Conservation (phyloP, 2,113 vertebrate species). For the Spermophilus dauricus region DNA sequence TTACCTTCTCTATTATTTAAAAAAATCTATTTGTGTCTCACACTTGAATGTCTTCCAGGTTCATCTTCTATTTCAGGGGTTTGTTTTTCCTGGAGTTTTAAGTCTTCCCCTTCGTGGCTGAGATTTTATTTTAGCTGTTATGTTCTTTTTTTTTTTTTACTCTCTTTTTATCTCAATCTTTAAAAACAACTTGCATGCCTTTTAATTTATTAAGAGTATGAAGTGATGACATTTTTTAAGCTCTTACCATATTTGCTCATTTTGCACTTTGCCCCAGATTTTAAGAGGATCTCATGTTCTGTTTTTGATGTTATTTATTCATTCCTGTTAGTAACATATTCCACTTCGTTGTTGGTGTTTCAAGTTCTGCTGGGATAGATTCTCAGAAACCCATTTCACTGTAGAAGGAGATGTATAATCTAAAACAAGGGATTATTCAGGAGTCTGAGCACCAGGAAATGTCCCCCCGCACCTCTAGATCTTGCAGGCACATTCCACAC, state of each 20-base stretch:
- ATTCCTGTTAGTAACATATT: background rate
- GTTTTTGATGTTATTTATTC: background rate
- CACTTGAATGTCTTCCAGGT: background rate
- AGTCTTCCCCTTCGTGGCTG: background rate
- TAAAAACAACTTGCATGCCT: background rate
- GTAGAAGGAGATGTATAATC: no score
- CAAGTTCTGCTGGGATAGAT: background rate
- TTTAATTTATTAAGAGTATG: conserved; percentile 48
- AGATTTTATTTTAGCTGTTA: conserved; percentile 55
- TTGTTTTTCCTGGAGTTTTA: background rate
- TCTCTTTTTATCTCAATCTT: background rate
- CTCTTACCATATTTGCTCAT: background rate
- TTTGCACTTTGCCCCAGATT: background rate
- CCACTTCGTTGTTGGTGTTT: background rate
- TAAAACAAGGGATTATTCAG: background rate
- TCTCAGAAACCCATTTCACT: background rate
- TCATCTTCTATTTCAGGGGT: background rate
- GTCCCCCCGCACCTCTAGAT: background rate
- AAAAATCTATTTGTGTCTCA: background rate
- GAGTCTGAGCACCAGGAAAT: background rate
- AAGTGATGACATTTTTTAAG: background rate
- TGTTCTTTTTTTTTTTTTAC: background rate
- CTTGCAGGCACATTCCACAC: background rate
- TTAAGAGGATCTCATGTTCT: background rate
- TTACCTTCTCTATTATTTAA: conserved; percentile 1